Evolutionary conservation across 2,113 vertebrate genomes (phyloP), one percentile per base, ranked within the genome.

Genomic region (Plectropomus leopardus): DNA sequence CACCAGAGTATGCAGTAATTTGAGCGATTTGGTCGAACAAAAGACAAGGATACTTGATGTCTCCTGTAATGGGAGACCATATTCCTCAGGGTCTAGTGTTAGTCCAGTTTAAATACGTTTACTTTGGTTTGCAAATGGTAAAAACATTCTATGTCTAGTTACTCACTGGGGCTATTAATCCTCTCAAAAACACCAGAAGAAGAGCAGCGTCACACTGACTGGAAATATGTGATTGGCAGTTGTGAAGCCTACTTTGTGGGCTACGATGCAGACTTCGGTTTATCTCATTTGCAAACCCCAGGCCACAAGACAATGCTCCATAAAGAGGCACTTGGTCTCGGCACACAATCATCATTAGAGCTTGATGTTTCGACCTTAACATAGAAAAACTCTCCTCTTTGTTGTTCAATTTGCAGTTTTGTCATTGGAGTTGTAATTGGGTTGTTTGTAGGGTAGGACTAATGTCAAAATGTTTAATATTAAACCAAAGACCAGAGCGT

Each of bases 211-310:
- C 59, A 70, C 57, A 16, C 60, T 73, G 84, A 76, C 26, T 51
- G 72, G 78, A 78, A 81, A 73, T 60, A 50, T 68, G 66, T 78
- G 74, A 86, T 50, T 71, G 84, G 76, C 80, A 78, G 84, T 65
- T 77, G 67, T 23, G 57, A 40, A 47, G 58, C 8, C 34, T 54
- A 13, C 68, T 83, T 81, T 78, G 77, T 28, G 19, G 80, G 59
- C 15, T 48, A 15, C 42, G 54, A 13, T 21, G 26, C 21, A 54
- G 59, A 60, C 45, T 68, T 79, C 50, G 76, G 66, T 48, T 72
- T 70, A 79, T 85, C 64, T 85, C 75, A 66, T 81, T 28, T 82
- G 72, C 76, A 73, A 89, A 84, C 61, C 69, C 50, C 44, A 50
- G 26, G 82, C 88, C 86, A 45, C 88, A 84, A 71, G 59, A 72